Evolutionary conservation across 2,797 vertebrate genomes (phyloP), one percentile per base, ranked within the genome.

Genomic region (Esox masquinongy): DNA sequence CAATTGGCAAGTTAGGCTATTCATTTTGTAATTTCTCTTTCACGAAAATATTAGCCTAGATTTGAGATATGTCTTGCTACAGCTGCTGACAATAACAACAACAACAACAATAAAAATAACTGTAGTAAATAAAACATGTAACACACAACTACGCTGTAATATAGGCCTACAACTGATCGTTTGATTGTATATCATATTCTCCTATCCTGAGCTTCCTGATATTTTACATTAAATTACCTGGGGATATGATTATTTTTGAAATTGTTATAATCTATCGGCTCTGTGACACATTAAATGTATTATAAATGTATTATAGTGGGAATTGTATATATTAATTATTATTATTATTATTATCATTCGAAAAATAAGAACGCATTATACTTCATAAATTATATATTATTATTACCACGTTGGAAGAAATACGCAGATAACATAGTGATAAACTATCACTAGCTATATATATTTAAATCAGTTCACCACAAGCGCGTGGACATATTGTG

Each of bases 71-170:
- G 56, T 24, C 24, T 61, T 22, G 56, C 19, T 61, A 61, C 22
- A 61, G 9, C 22, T 24, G n/a, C 19, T 74, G 22, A 17, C 12
- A 36, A 61, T 73, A 26, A 73, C 17, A 68, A 56, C 22, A 68
- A 56, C 22, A 68, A 49, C 47, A 67, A 74, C 29, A 74, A 74
- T 43, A 69, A 68, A 36, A 68, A 59, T 39, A 6, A 56, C n/a
- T 39, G 6, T 9, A 39, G 11, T 39, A 0, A 36, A 70, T n/a
- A 43, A 69, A 47, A 47, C 43, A 11, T 11, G 43, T 69, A 69
- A 68, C 59, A 69, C 53, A 56, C 9, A 47, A 14, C 43, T 47
- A 47, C 9, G 43, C 43, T 47, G 43, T 47, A 11, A 47, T 47
- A 47, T 47, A 47, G 43, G 43, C 12, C 43, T 47, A 47, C 11